Percentiles rank a stretch among this genome's conserved stretches.
phyloP scores from a whole-genome alignment of 1,140 invertebrate genomes.

The Sitophilus oryzae region DNA sequence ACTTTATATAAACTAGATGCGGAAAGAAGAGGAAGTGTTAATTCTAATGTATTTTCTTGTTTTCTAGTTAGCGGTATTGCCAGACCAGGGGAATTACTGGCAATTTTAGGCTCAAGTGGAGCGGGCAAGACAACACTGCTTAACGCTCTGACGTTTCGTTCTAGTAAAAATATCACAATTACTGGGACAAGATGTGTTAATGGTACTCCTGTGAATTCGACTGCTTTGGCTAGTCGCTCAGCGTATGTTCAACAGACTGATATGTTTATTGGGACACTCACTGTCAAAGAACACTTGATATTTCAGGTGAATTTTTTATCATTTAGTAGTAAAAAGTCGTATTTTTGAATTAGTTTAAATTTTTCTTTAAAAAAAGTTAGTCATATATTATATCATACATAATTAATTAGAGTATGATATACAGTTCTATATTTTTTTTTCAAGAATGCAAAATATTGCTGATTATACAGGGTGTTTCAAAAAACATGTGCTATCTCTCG shows the following conservation, averaged over 20 bases:
- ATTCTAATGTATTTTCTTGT: background rate
- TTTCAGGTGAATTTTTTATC: conserved; percentile 80
- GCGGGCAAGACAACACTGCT: conserved; percentile 94
- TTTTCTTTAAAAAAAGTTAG: no score
- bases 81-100: conserved; percentile 81
- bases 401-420: no score
- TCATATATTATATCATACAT: no score
- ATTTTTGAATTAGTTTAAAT: no score
- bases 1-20: no score
- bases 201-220: conserved; percentile 59
- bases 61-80: conserved; percentile 76
- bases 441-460: no score
- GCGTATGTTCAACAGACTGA: conserved; percentile 96
- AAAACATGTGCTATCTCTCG: no score
- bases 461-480: no score
- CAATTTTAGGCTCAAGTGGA: conserved; percentile 90
- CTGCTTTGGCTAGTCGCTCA: conserved; percentile 67
- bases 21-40: no score
- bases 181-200: conserved; percentile 67
- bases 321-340: no score
- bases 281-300: conserved; percentile 81
- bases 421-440: no score
- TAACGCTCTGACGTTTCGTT: conserved; percentile 82
- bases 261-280: conserved; percentile 89
- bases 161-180: conserved; percentile 59